Evolutionary conservation across 2,113 vertebrate genomes (phyloP).

Genomic region (Paramormyrops kingsleyae): DNA sequence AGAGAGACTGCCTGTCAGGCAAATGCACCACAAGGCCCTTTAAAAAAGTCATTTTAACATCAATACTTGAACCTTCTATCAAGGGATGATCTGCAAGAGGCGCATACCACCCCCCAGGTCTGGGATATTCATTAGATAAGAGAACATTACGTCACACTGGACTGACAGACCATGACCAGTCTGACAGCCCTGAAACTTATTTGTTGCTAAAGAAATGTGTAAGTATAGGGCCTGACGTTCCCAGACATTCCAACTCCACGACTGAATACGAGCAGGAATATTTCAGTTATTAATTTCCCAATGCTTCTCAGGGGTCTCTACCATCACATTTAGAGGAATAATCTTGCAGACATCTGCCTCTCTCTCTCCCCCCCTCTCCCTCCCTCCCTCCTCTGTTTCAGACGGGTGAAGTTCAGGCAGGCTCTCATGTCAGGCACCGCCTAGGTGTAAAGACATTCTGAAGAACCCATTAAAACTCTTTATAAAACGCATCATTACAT

Average conservation of each 20-base stretch:
- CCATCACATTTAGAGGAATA: not conserved
- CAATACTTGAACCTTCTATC: too few relatives aligned
- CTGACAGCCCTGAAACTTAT: not conserved
- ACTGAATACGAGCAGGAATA: not conserved
- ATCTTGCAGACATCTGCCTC: not conserved
- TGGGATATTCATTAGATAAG: not conserved
- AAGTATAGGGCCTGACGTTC: conserved; percentile 8
- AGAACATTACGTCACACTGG: not conserved
- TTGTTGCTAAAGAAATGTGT: conserved; percentile 6
- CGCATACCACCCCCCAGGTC: not conserved
- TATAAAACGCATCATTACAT: not conserved
- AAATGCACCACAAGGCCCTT: not conserved
- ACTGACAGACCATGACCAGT: not conserved
- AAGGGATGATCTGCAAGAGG: not conserved
- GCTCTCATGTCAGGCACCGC: not conserved
- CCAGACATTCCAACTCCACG: conserved; percentile 1
- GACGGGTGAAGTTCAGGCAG: not conserved
- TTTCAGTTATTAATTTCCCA: not conserved
- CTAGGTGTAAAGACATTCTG: not conserved
- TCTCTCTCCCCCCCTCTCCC: not conserved
- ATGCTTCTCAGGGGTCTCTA: not conserved
- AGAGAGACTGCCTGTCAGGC: not conserved
- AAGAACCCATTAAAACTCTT: not conserved
- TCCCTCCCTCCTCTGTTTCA: not conserved
- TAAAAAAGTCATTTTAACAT: not conserved